Evolutionary conservation across 2,113 vertebrate genomes (phyloP).

Genomic region (Myodes glareolus): DNA sequence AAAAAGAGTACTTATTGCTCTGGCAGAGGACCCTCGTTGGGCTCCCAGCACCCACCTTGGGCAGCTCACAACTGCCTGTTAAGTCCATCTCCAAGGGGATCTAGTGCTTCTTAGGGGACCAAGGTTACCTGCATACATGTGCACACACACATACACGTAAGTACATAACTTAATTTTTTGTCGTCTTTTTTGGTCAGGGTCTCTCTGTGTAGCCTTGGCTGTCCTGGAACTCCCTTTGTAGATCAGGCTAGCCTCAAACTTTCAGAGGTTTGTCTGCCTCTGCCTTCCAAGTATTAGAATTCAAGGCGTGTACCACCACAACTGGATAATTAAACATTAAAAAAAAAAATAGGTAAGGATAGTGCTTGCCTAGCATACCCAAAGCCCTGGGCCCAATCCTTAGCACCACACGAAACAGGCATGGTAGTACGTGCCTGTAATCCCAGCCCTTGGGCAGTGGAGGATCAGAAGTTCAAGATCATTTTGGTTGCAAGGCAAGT

Average conservation of each 20-base stretch:
- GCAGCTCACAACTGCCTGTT: not conserved
- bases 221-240: not conserved
- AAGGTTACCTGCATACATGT: not conserved
- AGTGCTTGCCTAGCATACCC: not conserved
- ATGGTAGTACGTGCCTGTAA: not conserved
- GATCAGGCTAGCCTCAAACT: not conserved
- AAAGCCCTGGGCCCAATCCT: not conserved
- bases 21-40: not conserved
- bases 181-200: not conserved
- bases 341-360: not conserved
- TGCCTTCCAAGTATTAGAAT: not conserved
- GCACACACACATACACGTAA: not conserved
- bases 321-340: not conserved
- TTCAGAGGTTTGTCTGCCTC: not conserved
- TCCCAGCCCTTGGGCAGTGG: too few species aligned
- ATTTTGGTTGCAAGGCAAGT: not conserved
- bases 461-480: not conserved
- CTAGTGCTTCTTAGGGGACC: not conserved
- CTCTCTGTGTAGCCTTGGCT: not conserved
- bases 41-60: not conserved
- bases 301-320: not conserved
- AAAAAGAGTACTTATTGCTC: not conserved
- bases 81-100: too few species aligned
- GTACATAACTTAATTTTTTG: not conserved
- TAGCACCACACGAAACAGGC: not conserved